phyloP scores from a whole-genome alignment of 1,140 invertebrate species.

The Lepidurus apus region DNA sequence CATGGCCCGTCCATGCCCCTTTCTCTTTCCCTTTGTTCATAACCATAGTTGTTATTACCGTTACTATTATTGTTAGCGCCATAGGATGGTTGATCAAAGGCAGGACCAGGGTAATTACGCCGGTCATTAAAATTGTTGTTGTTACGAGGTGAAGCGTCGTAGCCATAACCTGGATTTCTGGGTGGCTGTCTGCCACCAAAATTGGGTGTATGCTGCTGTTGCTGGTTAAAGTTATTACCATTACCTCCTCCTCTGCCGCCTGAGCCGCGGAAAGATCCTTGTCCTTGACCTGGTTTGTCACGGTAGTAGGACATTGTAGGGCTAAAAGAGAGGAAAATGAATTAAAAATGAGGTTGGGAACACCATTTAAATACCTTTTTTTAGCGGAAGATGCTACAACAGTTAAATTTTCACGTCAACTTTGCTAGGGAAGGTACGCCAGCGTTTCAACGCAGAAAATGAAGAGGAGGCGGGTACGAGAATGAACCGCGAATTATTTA shows the following conservation, averaged over 20 bases:
- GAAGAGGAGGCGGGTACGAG: too few relatives aligned
- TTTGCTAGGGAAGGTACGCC: too few relatives aligned
- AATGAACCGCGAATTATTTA: too few relatives aligned
- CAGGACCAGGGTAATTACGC: background rate
- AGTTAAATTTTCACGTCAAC: too few relatives aligned
- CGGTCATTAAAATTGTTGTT: background rate
- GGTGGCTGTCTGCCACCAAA: background rate
- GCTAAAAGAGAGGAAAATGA: too few relatives aligned
- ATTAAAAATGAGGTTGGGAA: too few relatives aligned
- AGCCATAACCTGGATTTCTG: background rate
- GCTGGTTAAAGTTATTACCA: background rate
- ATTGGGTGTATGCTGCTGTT: background rate
- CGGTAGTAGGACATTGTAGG: background rate
- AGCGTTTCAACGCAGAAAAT: too few relatives aligned
- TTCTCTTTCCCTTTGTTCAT: background rate
- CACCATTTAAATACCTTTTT: too few relatives aligned
- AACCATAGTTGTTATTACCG: background rate
- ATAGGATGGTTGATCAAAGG: background rate
- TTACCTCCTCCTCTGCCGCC: slow-evolving; percentile 9
- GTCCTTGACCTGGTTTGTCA: background rate
- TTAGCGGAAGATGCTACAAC: too few relatives aligned
- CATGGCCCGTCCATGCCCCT: background rate
- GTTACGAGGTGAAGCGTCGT: background rate
- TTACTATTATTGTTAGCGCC: background rate
- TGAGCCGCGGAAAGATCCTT: background rate